Conservation (phyloP, 2,797 vertebrate species). For the Novumbra hubbsi region DNA sequence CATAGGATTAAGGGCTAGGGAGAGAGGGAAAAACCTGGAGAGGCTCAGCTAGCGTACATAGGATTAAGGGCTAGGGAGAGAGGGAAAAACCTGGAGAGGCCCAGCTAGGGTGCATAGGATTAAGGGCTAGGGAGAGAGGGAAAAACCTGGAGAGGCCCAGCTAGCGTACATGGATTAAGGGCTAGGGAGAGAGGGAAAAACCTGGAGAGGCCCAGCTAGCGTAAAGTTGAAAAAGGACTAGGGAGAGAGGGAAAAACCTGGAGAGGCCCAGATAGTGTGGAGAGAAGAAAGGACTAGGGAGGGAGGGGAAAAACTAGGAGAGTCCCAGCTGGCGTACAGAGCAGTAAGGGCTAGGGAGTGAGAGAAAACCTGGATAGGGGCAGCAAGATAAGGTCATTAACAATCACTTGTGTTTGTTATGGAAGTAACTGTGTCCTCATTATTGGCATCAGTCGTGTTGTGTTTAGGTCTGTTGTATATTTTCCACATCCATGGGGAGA, state of each 20-base stretch:
- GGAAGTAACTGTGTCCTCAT: constrained; percentile 54
- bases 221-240: constrained; percentile 37
- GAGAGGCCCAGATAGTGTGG: neutral
- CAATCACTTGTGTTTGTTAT: constrained; percentile 58
- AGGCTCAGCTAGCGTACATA: too few relatives aligned
- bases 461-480: constrained; percentile 53
- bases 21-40: too few relatives aligned
- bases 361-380: constrained; percentile 9
- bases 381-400: constrained; percentile 46
- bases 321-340: too few relatives aligned
- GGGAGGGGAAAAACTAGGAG: neutral
- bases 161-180: neutral
- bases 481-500: constrained; percentile 54
- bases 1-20: too few relatives aligned
- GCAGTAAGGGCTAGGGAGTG: neutral
- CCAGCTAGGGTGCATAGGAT: constrained; percentile 19
- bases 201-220: constrained; percentile 49
- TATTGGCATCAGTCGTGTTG: constrained; percentile 48
- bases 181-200: constrained; percentile 32
- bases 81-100: constrained; percentile 47
- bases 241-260: neutral
- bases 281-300: neutral
- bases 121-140: constrained; percentile 37
- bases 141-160: neutral
- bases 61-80: too few relatives aligned